A percentile compares a stretch with the other conserved stretches of the same genome.
phyloP scores from a whole-genome alignment of 2,113 vertebrate genomes.

The Perca flavescens region DNA sequence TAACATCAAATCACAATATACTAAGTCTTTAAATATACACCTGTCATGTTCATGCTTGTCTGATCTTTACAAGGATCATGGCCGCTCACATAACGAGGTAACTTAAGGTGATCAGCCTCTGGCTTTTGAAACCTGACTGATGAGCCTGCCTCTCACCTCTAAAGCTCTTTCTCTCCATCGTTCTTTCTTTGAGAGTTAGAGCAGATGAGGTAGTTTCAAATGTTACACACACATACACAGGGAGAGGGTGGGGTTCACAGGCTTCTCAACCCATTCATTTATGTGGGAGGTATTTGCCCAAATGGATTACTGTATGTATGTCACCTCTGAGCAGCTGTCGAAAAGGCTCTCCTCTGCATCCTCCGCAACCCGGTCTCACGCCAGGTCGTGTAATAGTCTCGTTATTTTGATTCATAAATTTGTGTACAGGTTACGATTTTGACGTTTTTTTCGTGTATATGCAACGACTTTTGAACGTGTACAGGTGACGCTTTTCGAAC shows the following conservation, averaged over 20 bases:
- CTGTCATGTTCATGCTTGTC: slow-evolving; percentile 3
- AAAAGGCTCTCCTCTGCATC: slow-evolving; percentile 6
- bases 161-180: background rate
- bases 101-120: background rate
- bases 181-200: slow-evolving; percentile 9
- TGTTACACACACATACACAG: background rate
- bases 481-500: too few species aligned
- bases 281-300: slow-evolving; percentile 45
- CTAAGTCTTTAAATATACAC: background rate
- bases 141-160: slow-evolving; percentile 5
- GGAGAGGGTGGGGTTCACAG: background rate
- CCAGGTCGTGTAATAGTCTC: too few species aligned
- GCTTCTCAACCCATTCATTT: slow-evolving; percentile 56
- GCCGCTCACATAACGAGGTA: background rate
- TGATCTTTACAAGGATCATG: slow-evolving; percentile 39
- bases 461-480: too few species aligned
- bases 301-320: slow-evolving; percentile 59
- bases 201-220: background rate
- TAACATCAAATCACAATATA: too few species aligned
- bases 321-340: slow-evolving; percentile 22
- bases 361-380: too few species aligned
- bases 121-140: slow-evolving; percentile 12
- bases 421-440: too few species aligned
- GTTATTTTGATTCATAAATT: too few species aligned
- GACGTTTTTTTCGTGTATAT: too few species aligned